Base-by-base conservation (phyloP, 2,113 vertebrate species). In the Ornithorhynchus anatinus region DNA sequence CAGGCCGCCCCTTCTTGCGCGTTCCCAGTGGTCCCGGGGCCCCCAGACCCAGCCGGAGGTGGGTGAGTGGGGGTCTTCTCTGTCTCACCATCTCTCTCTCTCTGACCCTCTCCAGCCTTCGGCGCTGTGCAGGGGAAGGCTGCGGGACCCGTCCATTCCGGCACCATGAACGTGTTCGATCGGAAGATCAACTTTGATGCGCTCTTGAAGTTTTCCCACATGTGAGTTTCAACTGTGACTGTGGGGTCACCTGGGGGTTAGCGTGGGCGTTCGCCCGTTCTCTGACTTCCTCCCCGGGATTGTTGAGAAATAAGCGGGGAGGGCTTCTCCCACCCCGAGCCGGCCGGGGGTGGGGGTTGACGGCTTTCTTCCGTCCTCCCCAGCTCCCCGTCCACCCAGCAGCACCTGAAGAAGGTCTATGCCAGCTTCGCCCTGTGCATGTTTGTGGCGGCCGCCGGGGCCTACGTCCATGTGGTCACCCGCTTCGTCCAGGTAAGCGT, bases 351-450 rank as follows among this genome's bases (percentile, higher is more conserved):
- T 85, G n/a, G 62, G 15, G 83, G 31, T 64, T 51, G 14, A 27
- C 37, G 25, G 0, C 60, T 68, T 4, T 4, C 9, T 27, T 43
- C 31, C 8, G 59, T 69, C 3, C 6, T 66, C 75, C 29, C 0
- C 90, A 98, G 97, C 89, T 95, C 97, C 7, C 89, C 92, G 20
- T 96, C 96, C 19, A 99, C 97, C 71, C 97, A 97, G 93, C 93
- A 96, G 89, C 97, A 99, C 86, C 89, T 99, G 90, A 99, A 98
- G 93, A 96, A 92, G 88, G 97, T 99, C 47, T 99, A 99, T 40
- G 94, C 95, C 87, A 95, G 95, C 77, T 92, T 99, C 29, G 95
- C 96, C 5, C 69, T 95, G 4, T 97, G 96, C 68, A 96, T 98
- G 96, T 92, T 98, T 0, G 89, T 97, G 88, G 96, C 97, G 0